phyloP scores from a whole-genome alignment of 37 sponge, comb jelly and placozoan genomes.

The Haliclona indistincta region DNA sequence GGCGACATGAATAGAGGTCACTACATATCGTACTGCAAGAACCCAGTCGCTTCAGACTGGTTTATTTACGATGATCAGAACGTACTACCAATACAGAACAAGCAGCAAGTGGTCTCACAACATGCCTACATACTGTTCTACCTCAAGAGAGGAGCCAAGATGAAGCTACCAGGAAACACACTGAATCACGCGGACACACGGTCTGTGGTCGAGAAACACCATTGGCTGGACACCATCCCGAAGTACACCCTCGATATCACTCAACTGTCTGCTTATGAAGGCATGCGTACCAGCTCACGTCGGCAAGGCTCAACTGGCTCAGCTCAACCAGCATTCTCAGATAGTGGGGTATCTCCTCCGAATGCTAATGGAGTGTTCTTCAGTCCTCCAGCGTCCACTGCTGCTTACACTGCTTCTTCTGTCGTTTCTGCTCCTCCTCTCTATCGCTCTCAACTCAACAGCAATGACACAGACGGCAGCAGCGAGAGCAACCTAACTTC shows the following conservation, averaged over 20 bases:
- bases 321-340: neutral
- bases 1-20: slow-evolving; percentile 86
- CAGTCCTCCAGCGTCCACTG: no score
- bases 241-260: slow-evolving; percentile 32
- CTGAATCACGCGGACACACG: slow-evolving; percentile 23
- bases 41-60: slow-evolving; percentile 69
- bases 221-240: slow-evolving; percentile 59
- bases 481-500: no score
- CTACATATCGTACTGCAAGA: slow-evolving; percentile 86
- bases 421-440: no score
- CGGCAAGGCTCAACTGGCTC: slow-evolving; percentile 1
- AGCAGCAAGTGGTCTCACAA: slow-evolving; percentile 51
- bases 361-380: no score
- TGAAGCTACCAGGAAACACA: slow-evolving; percentile 6
- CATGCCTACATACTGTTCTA: slow-evolving; percentile 92
- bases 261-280: neutral
- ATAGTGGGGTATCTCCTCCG: slow-evolving; percentile 9
- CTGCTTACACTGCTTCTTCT: no score
- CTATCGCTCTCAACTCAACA: no score
- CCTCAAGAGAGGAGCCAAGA: slow-evolving; percentile 42
- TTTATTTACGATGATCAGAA: slow-evolving; percentile 75
- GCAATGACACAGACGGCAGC: no score
- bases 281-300: neutral
- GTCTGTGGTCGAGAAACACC: slow-evolving; percentile 18
- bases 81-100: slow-evolving; percentile 49